These are phyloP conservation scores for Celastrina argiolus DNA, from an alignment of 2,888 invertebrate genomes.

Conservation along the genomic window DNA sequence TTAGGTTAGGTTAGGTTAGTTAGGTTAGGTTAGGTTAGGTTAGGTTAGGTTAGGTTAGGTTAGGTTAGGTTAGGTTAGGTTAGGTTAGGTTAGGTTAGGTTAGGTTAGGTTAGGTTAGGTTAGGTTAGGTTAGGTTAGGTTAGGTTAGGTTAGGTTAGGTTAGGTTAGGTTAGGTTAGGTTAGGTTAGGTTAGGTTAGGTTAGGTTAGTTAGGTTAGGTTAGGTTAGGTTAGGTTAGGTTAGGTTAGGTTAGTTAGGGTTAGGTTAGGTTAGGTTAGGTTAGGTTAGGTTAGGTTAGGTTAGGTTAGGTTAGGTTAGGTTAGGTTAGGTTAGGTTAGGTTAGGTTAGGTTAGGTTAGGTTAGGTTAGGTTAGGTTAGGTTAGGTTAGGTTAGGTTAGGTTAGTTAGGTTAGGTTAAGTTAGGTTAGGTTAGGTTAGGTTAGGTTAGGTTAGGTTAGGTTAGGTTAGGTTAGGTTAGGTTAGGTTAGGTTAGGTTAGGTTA, in stretches of 20 bases:
- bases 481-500: too few species aligned
- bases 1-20: too few species aligned
- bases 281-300: constrained; percentile 27
- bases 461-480: constrained; percentile 27
- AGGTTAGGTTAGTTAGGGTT: background rate
- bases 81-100: background rate
- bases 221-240: constrained; percentile 28
- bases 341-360: constrained; percentile 22
- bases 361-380: background rate
- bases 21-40: constrained; percentile 28
- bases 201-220: constrained; percentile 27
- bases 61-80: constrained; percentile 27
- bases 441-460: constrained; percentile 25
- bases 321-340: constrained; percentile 28
- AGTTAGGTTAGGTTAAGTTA: too few species aligned
- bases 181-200: constrained; percentile 25
- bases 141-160: constrained; percentile 27
- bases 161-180: constrained; percentile 24
- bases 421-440: constrained; percentile 21
- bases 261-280: constrained; percentile 18
- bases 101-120: constrained; percentile 26
- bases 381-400: too few species aligned
- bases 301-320: constrained; percentile 29
- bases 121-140: constrained; percentile 28
- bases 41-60: constrained; percentile 10